Conservation (phyloP, 1,140 invertebrate genomes). For the Riptortus pedestris region DNA sequence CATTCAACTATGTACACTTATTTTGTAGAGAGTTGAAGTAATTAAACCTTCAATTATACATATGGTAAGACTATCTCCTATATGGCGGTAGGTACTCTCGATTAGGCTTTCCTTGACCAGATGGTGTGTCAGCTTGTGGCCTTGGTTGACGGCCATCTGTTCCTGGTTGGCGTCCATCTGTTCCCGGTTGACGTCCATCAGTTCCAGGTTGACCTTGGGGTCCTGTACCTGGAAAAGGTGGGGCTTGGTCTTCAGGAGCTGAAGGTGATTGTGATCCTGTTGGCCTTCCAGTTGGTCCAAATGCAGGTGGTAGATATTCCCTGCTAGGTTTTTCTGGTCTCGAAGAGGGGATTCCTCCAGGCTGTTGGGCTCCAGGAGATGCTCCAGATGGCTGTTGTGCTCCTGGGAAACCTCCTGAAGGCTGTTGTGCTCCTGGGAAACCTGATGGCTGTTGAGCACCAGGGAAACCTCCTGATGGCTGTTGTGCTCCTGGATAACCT, state of each 20-base stretch:
- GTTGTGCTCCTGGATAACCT: constrained; percentile 26
- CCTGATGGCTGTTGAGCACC: constrained; percentile 32
- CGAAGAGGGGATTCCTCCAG: constrained; percentile 11
- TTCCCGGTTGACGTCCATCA: background rate
- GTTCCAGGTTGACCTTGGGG: constrained; percentile 4
- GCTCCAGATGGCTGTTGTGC: constrained; percentile 6
- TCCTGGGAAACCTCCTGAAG: background rate
- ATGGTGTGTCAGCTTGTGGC: background rate
- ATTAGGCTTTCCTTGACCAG: background rate
- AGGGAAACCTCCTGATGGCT: constrained; percentile 28
- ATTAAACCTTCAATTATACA: background rate
- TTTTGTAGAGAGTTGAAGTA: background rate
- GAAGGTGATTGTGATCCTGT: background rate
- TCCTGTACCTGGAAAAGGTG: background rate
- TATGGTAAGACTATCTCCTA: constrained; percentile 9
- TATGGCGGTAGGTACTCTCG: constrained; percentile 21
- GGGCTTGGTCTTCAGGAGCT: background rate
- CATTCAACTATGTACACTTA: background rate
- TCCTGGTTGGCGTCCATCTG: background rate
- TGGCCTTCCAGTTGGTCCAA: constrained; percentile 24
- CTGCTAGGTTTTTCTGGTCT: constrained; percentile 27
- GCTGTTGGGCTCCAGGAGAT: constrained; percentile 17
- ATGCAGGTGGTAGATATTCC: constrained; percentile 31
- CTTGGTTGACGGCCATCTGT: background rate
- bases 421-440: constrained; percentile 11